A percentile compares a stretch with the other conserved stretches of the same genome.
Conservation (phyloP, 2,797 vertebrate species). For the Hyperoplus immaculatus region DNA sequence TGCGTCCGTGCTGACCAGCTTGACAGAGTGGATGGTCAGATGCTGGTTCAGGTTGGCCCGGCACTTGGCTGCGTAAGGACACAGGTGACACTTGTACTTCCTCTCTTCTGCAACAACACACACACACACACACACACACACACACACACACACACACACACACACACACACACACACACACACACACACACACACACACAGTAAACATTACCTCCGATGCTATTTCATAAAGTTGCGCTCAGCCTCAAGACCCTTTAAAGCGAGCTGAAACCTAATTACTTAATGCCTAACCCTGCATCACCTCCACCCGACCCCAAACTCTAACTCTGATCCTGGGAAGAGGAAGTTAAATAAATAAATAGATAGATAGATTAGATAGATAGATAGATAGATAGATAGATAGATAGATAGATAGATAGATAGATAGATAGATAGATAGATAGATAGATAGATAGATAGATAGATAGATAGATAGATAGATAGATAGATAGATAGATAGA, state of each 20-base stretch:
- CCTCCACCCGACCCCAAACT: constrained; percentile 30
- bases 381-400: too few relatives aligned
- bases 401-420: too few relatives aligned
- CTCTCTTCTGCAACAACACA: constrained; percentile 91
- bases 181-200: constrained; percentile 49
- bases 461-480: too few relatives aligned
- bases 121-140: constrained; percentile 50
- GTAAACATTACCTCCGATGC: constrained; percentile 52
- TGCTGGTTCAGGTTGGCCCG: constrained; percentile 99
- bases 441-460: too few relatives aligned
- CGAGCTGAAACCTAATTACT: constrained; percentile 56
- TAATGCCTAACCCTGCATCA: constrained; percentile 41
- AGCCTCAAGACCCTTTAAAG: constrained; percentile 46
- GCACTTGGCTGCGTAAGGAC: constrained; percentile 99
- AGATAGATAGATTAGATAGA: too few relatives aligned
- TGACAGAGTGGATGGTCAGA: constrained; percentile 98
- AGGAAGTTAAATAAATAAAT: constrained; percentile 12
- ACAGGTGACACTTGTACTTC: constrained; percentile 99
- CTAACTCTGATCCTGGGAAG: constrained; percentile 42
- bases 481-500: too few relatives aligned
- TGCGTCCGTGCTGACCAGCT: constrained; percentile 96
- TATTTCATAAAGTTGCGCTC: constrained; percentile 51
- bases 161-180: constrained; percentile 56
- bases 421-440: too few relatives aligned
- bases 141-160: constrained; percentile 63